Percentiles rank a stretch among this genome's conserved stretches.
phyloP scores from a whole-genome alignment of 2,888 invertebrate species.

The Andrena minutula region DNA sequence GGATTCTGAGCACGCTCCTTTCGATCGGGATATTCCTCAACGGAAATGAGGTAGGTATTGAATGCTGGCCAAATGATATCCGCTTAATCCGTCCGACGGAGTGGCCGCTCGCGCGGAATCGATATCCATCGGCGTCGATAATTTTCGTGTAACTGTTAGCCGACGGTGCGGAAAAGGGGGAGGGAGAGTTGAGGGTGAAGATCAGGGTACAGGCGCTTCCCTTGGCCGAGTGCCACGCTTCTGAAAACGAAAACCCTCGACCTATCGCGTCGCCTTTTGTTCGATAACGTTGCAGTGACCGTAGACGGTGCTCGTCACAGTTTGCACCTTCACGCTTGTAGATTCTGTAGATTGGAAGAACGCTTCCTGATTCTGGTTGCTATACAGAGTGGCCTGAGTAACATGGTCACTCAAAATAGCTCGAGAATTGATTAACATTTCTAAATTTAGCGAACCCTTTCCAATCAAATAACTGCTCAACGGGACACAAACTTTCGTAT shows the following conservation, averaged over 20 bases:
- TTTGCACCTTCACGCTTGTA: conserved; percentile 11
- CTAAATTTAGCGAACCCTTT: too few species aligned
- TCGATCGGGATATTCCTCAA: conserved; percentile 99
- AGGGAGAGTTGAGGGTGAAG: conserved; percentile 6
- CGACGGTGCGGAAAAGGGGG: conserved; percentile 25
- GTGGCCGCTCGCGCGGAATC: conserved; percentile 34
- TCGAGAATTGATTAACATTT: too few species aligned
- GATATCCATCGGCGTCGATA: conserved; percentile 56
- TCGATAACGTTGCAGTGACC: conserved; percentile 4
- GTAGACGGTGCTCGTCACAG: not conserved
- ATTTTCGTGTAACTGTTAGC: conserved; percentile 61
- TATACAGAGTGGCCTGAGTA: not conserved
- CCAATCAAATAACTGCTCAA: too few species aligned
- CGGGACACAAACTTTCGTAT: too few species aligned
- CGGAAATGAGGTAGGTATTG: conserved; percentile 88
- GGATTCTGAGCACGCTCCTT: conserved; percentile 96
- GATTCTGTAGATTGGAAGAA: not conserved
- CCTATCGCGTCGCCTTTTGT: conserved; percentile 28
- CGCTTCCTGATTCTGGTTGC: not conserved
- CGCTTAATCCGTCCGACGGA: conserved; percentile 75
- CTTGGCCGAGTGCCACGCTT: conserved; percentile 46
- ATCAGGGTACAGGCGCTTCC: conserved; percentile 2
- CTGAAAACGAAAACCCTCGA: conserved; percentile 28
- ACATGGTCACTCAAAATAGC: not conserved
- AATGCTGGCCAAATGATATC: conserved; percentile 82